Evolutionary conservation across 2,113 vertebrate genomes (phyloP).

Genomic region (Agelaius tricolor): DNA sequence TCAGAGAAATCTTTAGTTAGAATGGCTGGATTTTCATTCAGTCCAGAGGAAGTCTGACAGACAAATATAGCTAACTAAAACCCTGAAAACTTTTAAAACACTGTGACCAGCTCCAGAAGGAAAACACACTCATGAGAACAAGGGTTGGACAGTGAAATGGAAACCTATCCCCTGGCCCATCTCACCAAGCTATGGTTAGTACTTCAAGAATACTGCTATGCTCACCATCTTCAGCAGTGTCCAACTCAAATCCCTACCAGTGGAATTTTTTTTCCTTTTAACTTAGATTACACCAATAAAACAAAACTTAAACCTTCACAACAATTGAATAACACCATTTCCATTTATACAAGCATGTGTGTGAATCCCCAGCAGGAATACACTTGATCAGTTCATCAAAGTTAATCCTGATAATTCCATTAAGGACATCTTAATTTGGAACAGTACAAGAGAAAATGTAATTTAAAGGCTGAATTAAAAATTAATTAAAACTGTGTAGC

Average conservation of each 20-base stretch:
- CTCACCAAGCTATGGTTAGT: neutral
- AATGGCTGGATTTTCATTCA: neutral
- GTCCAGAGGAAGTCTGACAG: neutral
- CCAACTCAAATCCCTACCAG: rapidly evolving
- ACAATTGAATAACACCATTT: neutral
- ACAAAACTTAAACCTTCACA: neutral
- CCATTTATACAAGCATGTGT: neutral
- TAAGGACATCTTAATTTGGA: conserved; percentile 28
- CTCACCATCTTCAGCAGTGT: neutral
- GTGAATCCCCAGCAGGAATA: neutral
- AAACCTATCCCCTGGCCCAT: neutral
- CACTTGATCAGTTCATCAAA: neutral
- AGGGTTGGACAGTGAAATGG: neutral
- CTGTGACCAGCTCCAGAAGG: neutral
- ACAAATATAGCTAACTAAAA: neutral
- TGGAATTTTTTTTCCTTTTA: neutral
- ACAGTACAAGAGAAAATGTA: conserved; percentile 13
- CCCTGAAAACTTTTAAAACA: neutral
- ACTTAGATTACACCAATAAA: neutral
- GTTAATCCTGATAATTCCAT: conserved; percentile 37
- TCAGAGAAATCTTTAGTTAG: neutral
- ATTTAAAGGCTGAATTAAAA: neutral
- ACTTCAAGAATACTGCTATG: neutral
- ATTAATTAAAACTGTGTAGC: neutral
- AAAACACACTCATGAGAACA: neutral